Base-by-base conservation (phyloP, 2,797 vertebrate genomes). In the Enteromius thamalakanensis region DNA sequence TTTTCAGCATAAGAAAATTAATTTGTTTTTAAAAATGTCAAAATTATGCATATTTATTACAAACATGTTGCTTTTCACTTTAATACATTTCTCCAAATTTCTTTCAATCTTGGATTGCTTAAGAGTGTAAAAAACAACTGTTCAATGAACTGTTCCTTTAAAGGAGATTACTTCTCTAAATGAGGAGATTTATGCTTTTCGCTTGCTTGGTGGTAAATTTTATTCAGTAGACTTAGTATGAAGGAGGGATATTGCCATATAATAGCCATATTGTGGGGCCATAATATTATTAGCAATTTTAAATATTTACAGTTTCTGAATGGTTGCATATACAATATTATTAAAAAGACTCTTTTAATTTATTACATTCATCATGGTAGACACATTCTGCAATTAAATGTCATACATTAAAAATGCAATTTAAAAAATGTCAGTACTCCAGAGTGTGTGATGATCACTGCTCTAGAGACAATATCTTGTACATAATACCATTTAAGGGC, bases 401-500 rank as follows among this genome's bases (percentile, higher is more conserved):
- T 55, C n/a, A 45, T 12, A 49, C 49, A 70, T 55, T 40, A 69
- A 64, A 45, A 17, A n/a, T 78, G 58, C 12, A 62, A 26, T 19
- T 62, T 14, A 76, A 71, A 47, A 26, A 47, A 19, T 32, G 17
- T 7, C 11, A 60, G 23, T 60, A 3, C 51, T 4, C 8, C 7
- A 15, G 21, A 53, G 21, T 19, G 4, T 23, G 4, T 15, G 6
- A 21, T 12, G 9, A 65, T 64, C 37, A 17, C 58, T 64, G 32
- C 21, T 74, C 21, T 26, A n/a, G 8, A 49, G 55, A 74, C 70
- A 67, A 75, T 53, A 19, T 65, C 32, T 14, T 40, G 60, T 64
- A 34, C 70, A 49, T 71, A 2, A 21, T 74, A 62, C 8, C 32
- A 75, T 68, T 76, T 76, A 76, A 68, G 72, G 11, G 23, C 19